A percentile compares a stretch with the other conserved stretches of the same genome.
Evolutionary conservation across 1,140 invertebrate genomes (phyloP).

Genomic region (Dreissena rostriformis): DNA sequence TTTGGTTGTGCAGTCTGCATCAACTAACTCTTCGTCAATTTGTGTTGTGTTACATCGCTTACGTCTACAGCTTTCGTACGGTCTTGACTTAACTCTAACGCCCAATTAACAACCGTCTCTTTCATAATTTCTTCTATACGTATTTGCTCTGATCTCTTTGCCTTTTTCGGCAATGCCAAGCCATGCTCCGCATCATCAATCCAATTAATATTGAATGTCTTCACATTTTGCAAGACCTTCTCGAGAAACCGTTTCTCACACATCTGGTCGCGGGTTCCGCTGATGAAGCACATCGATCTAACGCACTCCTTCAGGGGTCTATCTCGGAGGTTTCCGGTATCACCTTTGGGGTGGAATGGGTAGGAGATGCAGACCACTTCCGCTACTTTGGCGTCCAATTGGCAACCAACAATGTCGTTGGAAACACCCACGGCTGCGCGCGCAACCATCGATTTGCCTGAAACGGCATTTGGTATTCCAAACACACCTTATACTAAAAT

Average conservation of each 20-base stretch:
- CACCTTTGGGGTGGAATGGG: slow-evolving; percentile 45
- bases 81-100: too few species aligned
- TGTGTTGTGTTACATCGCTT: too few species aligned
- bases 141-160: too few species aligned
- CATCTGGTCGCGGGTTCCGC: slow-evolving; percentile 54
- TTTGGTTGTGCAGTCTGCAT: too few species aligned
- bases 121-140: too few species aligned
- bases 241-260: slow-evolving; percentile 35
- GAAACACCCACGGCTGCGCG: slow-evolving; percentile 49
- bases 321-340: slow-evolving; percentile 28
- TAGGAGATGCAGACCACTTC: slow-evolving; percentile 57
- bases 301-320: slow-evolving; percentile 29
- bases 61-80: too few species aligned
- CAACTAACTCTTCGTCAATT: too few species aligned
- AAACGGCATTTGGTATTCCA: too few species aligned
- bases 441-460: slow-evolving; percentile 58
- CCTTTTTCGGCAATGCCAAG: background rate
- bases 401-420: slow-evolving; percentile 1
- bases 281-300: slow-evolving; percentile 43
- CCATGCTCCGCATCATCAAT: slow-evolving; percentile 39
- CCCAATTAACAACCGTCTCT: too few species aligned
- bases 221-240: slow-evolving; percentile 24
- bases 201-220: slow-evolving; percentile 18
- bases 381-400: slow-evolving; percentile 7
- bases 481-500: too few species aligned